Conservation (phyloP, 2,797 vertebrate genomes). For the Chrysolophus pictus region DNA sequence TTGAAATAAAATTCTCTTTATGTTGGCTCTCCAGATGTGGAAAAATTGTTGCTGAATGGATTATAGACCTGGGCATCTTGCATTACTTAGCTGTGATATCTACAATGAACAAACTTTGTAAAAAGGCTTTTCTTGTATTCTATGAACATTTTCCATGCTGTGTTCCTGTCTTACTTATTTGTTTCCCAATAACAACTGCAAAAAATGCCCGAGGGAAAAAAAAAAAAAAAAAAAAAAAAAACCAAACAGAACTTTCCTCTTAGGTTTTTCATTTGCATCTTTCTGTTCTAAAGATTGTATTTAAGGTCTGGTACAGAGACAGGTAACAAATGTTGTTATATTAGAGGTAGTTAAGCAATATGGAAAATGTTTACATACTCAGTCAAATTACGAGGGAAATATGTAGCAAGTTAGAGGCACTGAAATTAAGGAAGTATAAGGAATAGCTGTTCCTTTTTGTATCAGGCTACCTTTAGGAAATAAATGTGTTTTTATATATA, state of each 20-base stretch:
- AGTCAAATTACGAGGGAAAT: not conserved
- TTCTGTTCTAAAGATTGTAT: not conserved
- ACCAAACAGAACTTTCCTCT: not conserved
- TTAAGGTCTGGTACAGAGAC: not conserved
- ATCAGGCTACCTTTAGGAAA: not conserved
- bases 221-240: not conserved
- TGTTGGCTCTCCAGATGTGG: not conserved
- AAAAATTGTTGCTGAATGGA: not conserved
- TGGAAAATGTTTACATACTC: not conserved
- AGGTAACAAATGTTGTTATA: not conserved
- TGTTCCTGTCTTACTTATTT: not conserved
- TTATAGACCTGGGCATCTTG: not conserved
- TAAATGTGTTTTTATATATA: accelerated
- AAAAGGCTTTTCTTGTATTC: not conserved
- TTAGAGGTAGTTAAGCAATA: not conserved
- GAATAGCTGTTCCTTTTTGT: not conserved
- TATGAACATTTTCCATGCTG: not conserved
- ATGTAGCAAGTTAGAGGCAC: not conserved
- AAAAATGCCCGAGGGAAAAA: not conserved
- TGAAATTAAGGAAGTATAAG: not conserved
- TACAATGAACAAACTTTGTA: not conserved
- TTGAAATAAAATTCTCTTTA: not conserved
- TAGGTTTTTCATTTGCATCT: accelerated
- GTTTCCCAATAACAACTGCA: not conserved
- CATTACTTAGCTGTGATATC: not conserved